These are phyloP conservation scores for Thermophis baileyi DNA, from an alignment of 2,113 vertebrate genomes.

Conservation along the genomic window DNA sequence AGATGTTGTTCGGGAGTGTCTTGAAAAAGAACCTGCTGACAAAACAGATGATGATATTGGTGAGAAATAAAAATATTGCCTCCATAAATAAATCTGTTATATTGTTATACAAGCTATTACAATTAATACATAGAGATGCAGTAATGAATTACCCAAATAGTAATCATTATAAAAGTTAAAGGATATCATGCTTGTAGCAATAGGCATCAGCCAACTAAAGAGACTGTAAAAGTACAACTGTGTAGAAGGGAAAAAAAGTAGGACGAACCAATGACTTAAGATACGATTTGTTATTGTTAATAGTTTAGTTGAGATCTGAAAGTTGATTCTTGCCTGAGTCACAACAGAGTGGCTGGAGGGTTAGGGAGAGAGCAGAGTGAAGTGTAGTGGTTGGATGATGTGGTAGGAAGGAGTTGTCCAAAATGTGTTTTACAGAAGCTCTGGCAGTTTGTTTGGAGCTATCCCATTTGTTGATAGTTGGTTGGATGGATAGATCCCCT, in stretches of 20 bases:
- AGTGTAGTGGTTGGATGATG: background rate
- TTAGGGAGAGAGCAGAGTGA: background rate
- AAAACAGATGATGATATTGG: constrained; percentile 95
- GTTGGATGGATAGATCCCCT: background rate
- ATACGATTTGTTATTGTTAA: background rate
- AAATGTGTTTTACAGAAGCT: background rate
- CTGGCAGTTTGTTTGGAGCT: background rate
- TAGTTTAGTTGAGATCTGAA: background rate
- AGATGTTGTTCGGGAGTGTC: constrained; percentile 93
- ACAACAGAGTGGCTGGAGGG: background rate
- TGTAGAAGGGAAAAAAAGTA: background rate
- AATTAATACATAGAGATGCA: background rate
- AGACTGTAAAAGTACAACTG: background rate
- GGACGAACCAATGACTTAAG: background rate
- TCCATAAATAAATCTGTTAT: background rate
- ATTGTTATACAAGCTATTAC: background rate
- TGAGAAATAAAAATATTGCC: constrained; percentile 55
- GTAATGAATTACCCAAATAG: background rate
- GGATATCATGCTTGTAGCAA: background rate
- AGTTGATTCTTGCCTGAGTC: background rate
- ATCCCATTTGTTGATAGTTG: background rate
- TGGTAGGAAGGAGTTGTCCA: background rate
- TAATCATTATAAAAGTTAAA: background rate
- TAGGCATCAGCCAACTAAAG: background rate
- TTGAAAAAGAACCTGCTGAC: constrained; percentile 94